A percentile compares a stretch with the other conserved stretches of the same genome.
Conservation (phyloP, 2,797 vertebrate species). For the Coendou prehensilis region DNA sequence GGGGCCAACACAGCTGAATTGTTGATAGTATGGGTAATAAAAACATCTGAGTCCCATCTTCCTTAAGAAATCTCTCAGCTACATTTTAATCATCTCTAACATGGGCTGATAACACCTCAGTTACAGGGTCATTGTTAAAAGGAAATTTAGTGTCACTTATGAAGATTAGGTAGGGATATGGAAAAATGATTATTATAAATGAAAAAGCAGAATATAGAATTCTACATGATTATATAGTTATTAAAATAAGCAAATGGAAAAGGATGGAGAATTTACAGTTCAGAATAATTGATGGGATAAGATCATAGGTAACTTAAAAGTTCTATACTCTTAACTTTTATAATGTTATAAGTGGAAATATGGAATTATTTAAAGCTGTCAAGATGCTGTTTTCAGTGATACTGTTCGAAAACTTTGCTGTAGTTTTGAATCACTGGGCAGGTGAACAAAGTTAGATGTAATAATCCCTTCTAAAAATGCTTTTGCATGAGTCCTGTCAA, state of each 20-base stretch:
- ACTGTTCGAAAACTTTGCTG: conserved; percentile 33
- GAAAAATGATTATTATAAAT: neutral
- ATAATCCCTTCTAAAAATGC: conserved; percentile 58
- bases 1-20: neutral
- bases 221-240: neutral
- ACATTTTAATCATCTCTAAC: conserved; percentile 20
- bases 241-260: conserved; percentile 35
- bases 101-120: neutral
- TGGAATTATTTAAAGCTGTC: neutral
- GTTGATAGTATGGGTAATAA: neutral
- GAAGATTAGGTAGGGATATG: neutral
- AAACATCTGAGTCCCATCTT: neutral
- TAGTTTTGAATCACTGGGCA: conserved; percentile 52
- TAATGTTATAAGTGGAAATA: conserved; percentile 33
- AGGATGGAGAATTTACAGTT: neutral
- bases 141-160: neutral
- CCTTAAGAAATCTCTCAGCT: neutral
- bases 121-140: neutral
- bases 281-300: conserved; percentile 19
- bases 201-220: neutral
- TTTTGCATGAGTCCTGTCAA: conserved; percentile 61
- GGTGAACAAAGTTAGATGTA: conserved; percentile 50
- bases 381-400: conserved; percentile 37
- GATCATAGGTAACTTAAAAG: conserved; percentile 43
- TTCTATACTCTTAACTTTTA: neutral